Percentiles rank a stretch among this genome's conserved stretches.
Conservation (phyloP, 2,797 vertebrate genomes). For the Kryptolebias ocellatus region DNA sequence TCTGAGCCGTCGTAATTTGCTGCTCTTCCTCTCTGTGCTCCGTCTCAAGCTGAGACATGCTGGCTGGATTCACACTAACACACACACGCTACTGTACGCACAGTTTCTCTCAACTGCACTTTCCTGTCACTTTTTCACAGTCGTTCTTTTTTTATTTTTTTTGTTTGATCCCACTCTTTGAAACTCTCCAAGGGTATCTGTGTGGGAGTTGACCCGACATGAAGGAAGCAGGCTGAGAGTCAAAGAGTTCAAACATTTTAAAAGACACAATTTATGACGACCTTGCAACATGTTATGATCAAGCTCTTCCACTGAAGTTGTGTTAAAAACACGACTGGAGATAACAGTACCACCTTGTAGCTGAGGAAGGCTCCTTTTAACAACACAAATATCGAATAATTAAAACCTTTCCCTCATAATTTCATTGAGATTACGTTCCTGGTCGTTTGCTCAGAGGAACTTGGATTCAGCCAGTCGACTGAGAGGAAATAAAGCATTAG, state of each 20-base stretch:
- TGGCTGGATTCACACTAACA: slow-evolving; percentile 24
- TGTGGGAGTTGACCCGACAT: slow-evolving; percentile 51
- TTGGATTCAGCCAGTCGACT: too few relatives aligned
- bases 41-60: slow-evolving; percentile 35
- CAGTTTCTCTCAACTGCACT: slow-evolving; percentile 30
- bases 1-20: slow-evolving; percentile 66
- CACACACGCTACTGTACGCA: slow-evolving; percentile 17
- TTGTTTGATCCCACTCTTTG: slow-evolving; percentile 3
- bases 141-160: neutral
- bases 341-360: slow-evolving; percentile 5
- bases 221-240: slow-evolving; percentile 22
- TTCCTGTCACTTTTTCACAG: slow-evolving; percentile 41
- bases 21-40: slow-evolving; percentile 54
- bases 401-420: too few relatives aligned
- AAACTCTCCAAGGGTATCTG: slow-evolving; percentile 16
- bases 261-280: slow-evolving; percentile 21
- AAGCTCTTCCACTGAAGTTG: slow-evolving; percentile 2
- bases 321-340: neutral
- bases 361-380: too few relatives aligned
- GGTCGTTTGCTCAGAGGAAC: too few relatives aligned
- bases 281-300: slow-evolving; percentile 9
- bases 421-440: too few relatives aligned
- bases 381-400: too few relatives aligned
- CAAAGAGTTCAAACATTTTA: slow-evolving; percentile 38
- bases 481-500: neutral